A percentile compares a stretch with the other conserved stretches of the same genome.
Conservation (phyloP, 2,113 vertebrate genomes). For the Danionella cerebrum region DNA sequence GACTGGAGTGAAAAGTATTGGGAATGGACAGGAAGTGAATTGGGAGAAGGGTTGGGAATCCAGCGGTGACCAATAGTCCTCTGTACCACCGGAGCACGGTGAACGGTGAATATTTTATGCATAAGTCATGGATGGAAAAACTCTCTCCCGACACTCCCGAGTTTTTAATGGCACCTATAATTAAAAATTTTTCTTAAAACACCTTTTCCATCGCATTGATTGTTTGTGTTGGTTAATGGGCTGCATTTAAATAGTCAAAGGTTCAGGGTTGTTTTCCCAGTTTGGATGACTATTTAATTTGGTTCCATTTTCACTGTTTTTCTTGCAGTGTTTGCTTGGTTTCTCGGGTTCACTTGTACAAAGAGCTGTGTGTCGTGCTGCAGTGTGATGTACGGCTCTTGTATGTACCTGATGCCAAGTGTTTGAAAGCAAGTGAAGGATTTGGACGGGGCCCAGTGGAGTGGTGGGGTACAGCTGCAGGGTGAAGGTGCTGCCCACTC, state of each 20-base stretch:
- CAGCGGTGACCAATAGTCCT: too few relatives aligned
- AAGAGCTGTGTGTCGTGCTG: slow-evolving; percentile 62
- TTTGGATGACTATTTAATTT: background rate
- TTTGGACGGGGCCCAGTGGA: background rate
- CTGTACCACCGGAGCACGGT: too few relatives aligned
- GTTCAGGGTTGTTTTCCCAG: background rate
- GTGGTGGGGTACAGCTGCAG: slow-evolving; percentile 21
- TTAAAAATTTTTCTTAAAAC: background rate
- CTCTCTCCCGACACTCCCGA: too few relatives aligned
- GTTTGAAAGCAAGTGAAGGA: slow-evolving; percentile 30
- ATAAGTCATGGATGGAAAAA: too few relatives aligned
- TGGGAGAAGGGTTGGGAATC: too few relatives aligned
- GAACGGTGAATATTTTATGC: too few relatives aligned
- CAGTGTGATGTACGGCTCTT: slow-evolving; percentile 60
- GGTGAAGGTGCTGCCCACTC: slow-evolving; percentile 12
- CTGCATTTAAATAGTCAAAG: background rate
- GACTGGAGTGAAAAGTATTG: too few relatives aligned
- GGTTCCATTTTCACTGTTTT: background rate
- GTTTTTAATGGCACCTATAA: too few relatives aligned
- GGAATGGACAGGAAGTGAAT: too few relatives aligned
- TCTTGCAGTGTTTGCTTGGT: slow-evolving; percentile 22
- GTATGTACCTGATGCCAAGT: slow-evolving; percentile 49
- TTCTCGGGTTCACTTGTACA: slow-evolving; percentile 44
- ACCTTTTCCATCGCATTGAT: background rate
- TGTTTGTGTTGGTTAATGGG: background rate